phyloP scores from a whole-genome alignment of 1,140 invertebrate species.

The Ostrea denselamellosa region DNA sequence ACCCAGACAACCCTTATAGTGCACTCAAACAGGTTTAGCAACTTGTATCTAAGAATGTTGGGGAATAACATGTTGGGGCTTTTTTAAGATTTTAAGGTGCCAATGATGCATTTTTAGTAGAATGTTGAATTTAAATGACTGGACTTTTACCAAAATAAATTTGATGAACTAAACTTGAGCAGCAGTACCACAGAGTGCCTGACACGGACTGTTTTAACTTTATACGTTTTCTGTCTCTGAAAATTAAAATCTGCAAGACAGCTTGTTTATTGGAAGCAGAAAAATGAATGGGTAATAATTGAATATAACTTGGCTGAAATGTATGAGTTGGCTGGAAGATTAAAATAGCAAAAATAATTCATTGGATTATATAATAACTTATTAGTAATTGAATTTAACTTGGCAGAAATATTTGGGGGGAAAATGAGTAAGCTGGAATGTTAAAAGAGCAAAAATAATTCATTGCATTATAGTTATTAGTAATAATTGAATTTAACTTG shows the following conservation, averaged over 20 bases:
- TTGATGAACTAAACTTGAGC: neutral
- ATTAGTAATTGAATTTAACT: neutral
- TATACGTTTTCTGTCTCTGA: neutral
- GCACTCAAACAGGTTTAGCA: neutral
- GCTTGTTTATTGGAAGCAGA: neutral
- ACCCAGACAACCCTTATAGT: no score
- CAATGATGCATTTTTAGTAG: neutral
- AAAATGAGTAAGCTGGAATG: no score
- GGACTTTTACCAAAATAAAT: conserved; percentile 5
- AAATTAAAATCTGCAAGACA: conserved; percentile 14
- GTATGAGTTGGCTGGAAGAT: no score
- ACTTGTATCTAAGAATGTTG: neutral
- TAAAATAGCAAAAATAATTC: no score
- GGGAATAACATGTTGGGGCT: neutral
- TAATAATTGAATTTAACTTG: no score
- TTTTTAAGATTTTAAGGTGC: neutral
- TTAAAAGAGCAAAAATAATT: no score
- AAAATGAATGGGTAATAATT: no score
- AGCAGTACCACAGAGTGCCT: neutral
- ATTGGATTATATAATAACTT: neutral
- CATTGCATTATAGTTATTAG: no score
- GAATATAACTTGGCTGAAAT: no score
- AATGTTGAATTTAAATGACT: conserved; percentile 14
- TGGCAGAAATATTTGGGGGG: neutral
- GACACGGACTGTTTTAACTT: neutral